Percentiles rank a stretch among this genome's conserved stretches.
Conservation (phyloP, 2,797 vertebrate species). For the Esox masquinongy region DNA sequence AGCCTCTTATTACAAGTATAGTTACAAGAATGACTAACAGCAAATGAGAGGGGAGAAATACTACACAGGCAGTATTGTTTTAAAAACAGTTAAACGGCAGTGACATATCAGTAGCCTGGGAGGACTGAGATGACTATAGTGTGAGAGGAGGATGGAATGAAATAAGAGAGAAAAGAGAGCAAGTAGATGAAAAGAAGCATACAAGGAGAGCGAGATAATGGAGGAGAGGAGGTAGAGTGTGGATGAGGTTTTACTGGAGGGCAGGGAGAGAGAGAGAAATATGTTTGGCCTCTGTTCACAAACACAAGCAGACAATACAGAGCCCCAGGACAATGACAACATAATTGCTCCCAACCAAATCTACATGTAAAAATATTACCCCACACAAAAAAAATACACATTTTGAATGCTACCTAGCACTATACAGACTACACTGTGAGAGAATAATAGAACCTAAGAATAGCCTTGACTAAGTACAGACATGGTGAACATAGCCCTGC, state of each 20-base stretch:
- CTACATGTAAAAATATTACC: no score
- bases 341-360: no score
- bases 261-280: constrained; percentile 1
- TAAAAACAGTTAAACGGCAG: neutral
- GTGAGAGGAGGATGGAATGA: neutral
- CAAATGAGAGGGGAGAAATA: neutral
- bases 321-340: no score
- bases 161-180: neutral
- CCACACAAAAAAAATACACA: no score
- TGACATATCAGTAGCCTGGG: neutral
- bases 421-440: no score
- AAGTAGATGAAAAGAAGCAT: no score
- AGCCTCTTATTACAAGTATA: neutral
- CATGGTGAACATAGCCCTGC: no score
- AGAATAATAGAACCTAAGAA: no score
- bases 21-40: neutral
- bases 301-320: no score
- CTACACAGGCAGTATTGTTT: neutral
- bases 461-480: no score
- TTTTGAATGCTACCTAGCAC: no score
- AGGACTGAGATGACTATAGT: neutral
- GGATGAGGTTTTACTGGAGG: constrained; percentile 21
- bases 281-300: neutral
- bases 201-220: neutral
- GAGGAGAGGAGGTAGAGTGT: neutral